Evolutionary conservation across 2,888 invertebrate species (phyloP).

Genomic region (Nasonia oneida): DNA sequence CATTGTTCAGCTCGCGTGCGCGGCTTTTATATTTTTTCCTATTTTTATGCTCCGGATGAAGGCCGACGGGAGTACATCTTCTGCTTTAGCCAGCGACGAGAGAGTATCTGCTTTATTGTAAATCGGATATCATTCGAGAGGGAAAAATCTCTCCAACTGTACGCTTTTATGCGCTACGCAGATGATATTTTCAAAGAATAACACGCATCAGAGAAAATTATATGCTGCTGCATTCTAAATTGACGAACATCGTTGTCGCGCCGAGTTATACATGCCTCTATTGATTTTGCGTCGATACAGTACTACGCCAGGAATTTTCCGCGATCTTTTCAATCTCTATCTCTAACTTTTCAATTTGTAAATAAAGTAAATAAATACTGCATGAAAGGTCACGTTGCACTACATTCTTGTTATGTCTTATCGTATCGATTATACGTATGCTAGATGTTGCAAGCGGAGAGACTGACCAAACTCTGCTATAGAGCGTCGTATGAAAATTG

Average conservation of each 20-base stretch:
- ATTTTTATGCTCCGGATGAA: neutral
- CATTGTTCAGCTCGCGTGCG: neutral
- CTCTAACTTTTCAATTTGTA: neutral
- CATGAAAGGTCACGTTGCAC: slow-evolving; percentile 36
- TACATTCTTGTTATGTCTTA: slow-evolving; percentile 35
- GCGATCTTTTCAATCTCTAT: too few relatives aligned
- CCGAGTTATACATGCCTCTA: neutral
- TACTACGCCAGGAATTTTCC: neutral
- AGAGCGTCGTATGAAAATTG: neutral
- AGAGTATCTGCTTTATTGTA: neutral
- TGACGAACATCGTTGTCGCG: neutral
- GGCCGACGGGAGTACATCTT: too few relatives aligned
- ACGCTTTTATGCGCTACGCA: too few relatives aligned
- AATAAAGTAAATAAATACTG: neutral
- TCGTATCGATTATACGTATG: slow-evolving; percentile 38
- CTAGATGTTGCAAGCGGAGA: neutral
- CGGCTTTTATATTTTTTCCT: neutral
- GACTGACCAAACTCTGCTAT: neutral
- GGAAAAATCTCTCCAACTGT: too few relatives aligned
- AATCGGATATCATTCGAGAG: neutral
- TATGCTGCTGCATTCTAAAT: neutral
- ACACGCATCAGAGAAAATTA: neutral
- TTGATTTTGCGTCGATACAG: neutral
- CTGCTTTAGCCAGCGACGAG: too few relatives aligned
- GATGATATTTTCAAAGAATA: too few relatives aligned